phyloP scores from a whole-genome alignment of 2,797 vertebrate species.

The Diplodus puntazzo region DNA sequence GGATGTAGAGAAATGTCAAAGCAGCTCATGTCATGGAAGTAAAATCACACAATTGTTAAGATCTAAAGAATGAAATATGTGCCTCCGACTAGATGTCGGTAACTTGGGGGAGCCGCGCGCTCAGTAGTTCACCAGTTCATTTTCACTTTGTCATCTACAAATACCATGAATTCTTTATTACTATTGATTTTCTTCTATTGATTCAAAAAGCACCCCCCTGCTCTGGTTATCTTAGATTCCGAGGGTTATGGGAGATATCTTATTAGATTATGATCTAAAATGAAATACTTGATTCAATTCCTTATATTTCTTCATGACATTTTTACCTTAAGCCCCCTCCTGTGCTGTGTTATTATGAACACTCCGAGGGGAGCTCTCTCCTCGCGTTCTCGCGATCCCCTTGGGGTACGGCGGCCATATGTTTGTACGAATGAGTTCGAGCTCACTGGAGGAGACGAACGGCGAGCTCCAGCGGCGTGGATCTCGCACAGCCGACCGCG shows the following conservation, averaged over 20 bases:
- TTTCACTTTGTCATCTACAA: constrained; percentile 15
- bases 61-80: constrained; percentile 55
- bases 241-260: constrained; percentile 7
- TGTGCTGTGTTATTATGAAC: constrained; percentile 51
- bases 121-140: constrained; percentile 21
- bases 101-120: background rate
- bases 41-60: constrained; percentile 47
- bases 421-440: constrained; percentile 56
- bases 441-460: constrained; percentile 52
- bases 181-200: constrained; percentile 29
- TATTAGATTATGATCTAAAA: constrained; percentile 3
- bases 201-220: constrained; percentile 17
- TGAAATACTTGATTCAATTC: background rate
- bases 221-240: background rate
- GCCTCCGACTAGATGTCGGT: constrained; percentile 2
- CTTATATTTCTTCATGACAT: constrained; percentile 9
- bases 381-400: constrained; percentile 32
- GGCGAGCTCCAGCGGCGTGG: constrained; percentile 39
- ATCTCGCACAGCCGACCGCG: constrained; percentile 19
- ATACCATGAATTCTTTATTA: background rate
- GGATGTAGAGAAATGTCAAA: constrained; percentile 71
- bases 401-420: constrained; percentile 53
- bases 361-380: constrained; percentile 46
- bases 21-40: constrained; percentile 58
- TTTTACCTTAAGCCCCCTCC: constrained; percentile 25